These are phyloP conservation scores for Psittacula echo DNA, from an alignment of 2,797 vertebrate species.

Conservation along the genomic window DNA sequence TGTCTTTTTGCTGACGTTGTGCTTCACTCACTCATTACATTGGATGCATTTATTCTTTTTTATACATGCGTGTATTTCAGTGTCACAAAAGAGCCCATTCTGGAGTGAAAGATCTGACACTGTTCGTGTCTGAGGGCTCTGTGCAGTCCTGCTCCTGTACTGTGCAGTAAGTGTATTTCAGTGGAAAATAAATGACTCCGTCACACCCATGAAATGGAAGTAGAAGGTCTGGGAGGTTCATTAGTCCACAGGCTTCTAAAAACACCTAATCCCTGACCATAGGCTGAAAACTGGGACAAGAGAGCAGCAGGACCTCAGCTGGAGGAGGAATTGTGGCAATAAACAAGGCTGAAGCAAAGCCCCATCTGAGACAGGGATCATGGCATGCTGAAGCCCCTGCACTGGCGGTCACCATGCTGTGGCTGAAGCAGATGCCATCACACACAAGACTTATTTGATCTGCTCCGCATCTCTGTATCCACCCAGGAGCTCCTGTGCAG, in stretches of 20 bases:
- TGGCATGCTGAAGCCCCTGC: fast-evolving
- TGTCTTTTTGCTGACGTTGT: slow-evolving; percentile 46
- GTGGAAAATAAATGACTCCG: neutral
- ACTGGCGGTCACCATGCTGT: fast-evolving
- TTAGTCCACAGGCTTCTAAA: neutral
- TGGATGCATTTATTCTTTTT: slow-evolving; percentile 12
- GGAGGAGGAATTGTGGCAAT: neutral
- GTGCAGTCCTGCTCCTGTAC: neutral
- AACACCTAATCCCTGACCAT: neutral
- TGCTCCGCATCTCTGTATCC: neutral
- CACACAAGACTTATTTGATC: neutral
- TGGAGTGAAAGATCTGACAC: neutral
- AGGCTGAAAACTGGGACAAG: neutral
- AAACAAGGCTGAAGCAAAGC: neutral
- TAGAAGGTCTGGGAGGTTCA: neutral
- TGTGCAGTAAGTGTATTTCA: neutral
- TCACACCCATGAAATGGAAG: neutral
- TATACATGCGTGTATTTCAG: neutral
- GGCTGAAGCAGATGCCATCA: neutral
- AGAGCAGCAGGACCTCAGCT: neutral
- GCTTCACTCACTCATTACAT: neutral
- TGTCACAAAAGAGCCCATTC: slow-evolving; percentile 18
- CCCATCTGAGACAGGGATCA: fast-evolving
- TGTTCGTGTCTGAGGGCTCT: neutral
- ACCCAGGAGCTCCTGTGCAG: neutral